Conservation (phyloP, 2,797 vertebrate species). For the Microctenopoma steveboyesi region DNA sequence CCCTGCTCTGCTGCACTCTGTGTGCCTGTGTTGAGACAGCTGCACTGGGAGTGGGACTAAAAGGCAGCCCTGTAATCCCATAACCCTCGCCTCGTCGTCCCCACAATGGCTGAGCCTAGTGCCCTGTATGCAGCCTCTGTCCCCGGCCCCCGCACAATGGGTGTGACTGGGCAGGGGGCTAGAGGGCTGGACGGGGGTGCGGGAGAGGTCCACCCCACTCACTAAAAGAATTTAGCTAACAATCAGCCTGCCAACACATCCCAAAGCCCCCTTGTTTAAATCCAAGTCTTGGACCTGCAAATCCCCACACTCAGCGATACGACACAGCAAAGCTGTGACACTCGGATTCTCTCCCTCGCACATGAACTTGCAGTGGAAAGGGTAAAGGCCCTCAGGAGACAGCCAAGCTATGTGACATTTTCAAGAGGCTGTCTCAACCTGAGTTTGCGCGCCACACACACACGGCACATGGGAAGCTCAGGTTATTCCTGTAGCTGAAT, state of each 20-base stretch:
- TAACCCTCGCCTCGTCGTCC: slow-evolving; percentile 48
- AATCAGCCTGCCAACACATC: slow-evolving; percentile 67
- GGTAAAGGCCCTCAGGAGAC: slow-evolving; percentile 76
- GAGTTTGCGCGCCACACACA: slow-evolving; percentile 45
- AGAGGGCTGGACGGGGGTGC: slow-evolving; percentile 42
- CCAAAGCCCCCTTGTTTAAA: slow-evolving; percentile 64
- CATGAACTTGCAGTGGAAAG: slow-evolving; percentile 75
- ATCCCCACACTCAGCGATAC: slow-evolving; percentile 61
- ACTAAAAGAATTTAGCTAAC: slow-evolving; percentile 79
- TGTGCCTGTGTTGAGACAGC: slow-evolving; percentile 66
- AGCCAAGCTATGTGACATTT: slow-evolving; percentile 79
- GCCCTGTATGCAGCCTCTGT: slow-evolving; percentile 70
- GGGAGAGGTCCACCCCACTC: slow-evolving; percentile 62
- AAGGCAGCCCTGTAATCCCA: slow-evolving; percentile 75
- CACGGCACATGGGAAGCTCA: slow-evolving; percentile 41
- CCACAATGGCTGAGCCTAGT: slow-evolving; percentile 75
- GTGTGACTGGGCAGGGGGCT: slow-evolving; percentile 63
- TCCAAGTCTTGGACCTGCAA: slow-evolving; percentile 56
- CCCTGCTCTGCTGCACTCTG: slow-evolving; percentile 42
- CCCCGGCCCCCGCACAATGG: slow-evolving; percentile 73
- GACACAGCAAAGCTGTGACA: slow-evolving; percentile 33
- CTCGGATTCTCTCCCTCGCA: slow-evolving; percentile 56
- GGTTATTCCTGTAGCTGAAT: slow-evolving; percentile 64
- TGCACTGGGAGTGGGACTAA: slow-evolving; percentile 71
- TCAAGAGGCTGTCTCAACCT: slow-evolving; percentile 66